Conservation (phyloP, 2,888 invertebrate species). For the Stictocephala bisonia region DNA sequence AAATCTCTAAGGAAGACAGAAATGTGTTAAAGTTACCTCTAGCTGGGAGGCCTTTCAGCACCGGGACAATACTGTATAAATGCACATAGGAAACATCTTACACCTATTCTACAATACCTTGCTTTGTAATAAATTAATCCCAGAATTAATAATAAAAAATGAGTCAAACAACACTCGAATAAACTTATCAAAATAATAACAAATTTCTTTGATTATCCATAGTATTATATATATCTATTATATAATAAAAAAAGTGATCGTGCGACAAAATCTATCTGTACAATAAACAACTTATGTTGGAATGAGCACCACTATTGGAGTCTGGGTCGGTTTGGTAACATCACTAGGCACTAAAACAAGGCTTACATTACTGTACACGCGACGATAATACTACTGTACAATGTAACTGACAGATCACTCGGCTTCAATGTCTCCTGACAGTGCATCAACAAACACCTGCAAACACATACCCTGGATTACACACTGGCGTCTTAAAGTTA, state of each 20-base stretch:
- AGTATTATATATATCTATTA: constrained; percentile 31
- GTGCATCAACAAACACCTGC: constrained; percentile 65
- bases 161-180: constrained; percentile 43
- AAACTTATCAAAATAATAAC: constrained; percentile 49
- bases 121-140: constrained; percentile 18
- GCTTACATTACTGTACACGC: constrained; percentile 43
- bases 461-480: constrained; percentile 45
- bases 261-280: too few relatives aligned
- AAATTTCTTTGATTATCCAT: constrained; percentile 45
- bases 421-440: constrained; percentile 61
- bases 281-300: too few relatives aligned
- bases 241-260: constrained; percentile 10
- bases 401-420: too few relatives aligned
- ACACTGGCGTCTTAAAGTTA: background rate
- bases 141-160: constrained; percentile 34
- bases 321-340: constrained; percentile 37
- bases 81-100: constrained; percentile 38
- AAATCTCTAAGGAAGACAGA: too few relatives aligned
- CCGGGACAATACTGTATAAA: constrained; percentile 43
- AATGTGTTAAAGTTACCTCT: background rate
- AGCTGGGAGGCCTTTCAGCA: constrained; percentile 8
- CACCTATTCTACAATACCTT: constrained; percentile 22
- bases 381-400: constrained; percentile 15
- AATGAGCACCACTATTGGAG: constrained; percentile 48
- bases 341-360: constrained; percentile 47